Evolutionary conservation across 2,797 vertebrate genomes (phyloP), one percentile per base, ranked within the genome.

Genomic region (Odontamblyopus lacepedii): DNA sequence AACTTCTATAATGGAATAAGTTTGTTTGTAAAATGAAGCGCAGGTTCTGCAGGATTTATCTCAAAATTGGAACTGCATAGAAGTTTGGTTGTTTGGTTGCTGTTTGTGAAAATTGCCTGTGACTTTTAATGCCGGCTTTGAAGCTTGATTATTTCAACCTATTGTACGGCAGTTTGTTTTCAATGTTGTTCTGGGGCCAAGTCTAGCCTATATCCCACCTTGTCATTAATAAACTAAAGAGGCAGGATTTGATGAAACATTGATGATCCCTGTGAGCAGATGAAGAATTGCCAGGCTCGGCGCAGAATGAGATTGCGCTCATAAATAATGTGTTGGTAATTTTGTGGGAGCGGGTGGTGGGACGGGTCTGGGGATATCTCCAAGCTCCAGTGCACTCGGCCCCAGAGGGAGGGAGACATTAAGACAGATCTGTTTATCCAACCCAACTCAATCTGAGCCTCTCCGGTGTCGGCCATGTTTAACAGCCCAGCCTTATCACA

Each of bases 391-490:
- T 26, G 69, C 73, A 38, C 77, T 56, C 30, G 16, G 67, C 81
- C 78, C 79, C 81, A 60, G 69, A 76, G 81, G 83, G 69, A 78
- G 7, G 32, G 74, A 77, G 78, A 80, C 83, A 91, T 92, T 89
- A 90, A 82, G 65, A 55, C 41, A 76, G 78, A 78, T 88, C 76
- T 89, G 88, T 92, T 91, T 89, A 85, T 84, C 75, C 78, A 75
- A 81, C 65, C 89, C 87, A 83, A 85, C 90, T 80, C 81, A 82
- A 87, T 92, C 77, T 88, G 73, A 71, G 78, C 80, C 83, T 83
- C 65, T 74, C 70, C 76, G 86, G 90, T 87, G 85, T 83, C 87
- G 77, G 73, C 78, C 82, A 79, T 90, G 85, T 93, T 91, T 85
- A 91, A 90, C 81, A 85, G 77, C 44, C 70, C 66, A 71, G 73